Conservation (phyloP, 1,140 invertebrate species). For the Cherax destructor region DNA sequence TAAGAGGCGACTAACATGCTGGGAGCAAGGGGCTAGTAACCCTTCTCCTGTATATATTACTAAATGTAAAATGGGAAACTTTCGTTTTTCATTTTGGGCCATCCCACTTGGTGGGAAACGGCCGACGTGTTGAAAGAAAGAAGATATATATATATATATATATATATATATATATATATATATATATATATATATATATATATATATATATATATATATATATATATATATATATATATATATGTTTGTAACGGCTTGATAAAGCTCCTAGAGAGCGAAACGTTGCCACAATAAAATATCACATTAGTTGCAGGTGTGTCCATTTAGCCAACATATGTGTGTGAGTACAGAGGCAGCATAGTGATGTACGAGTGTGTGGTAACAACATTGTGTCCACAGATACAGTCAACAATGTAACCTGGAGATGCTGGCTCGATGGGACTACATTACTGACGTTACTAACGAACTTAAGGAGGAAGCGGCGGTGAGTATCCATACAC, state of each 20-base stretch:
- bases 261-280: too few species aligned
- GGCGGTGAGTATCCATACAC: constrained; percentile 35
- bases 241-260: too few species aligned
- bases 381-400: background rate
- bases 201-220: constrained; percentile 53
- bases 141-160: too few species aligned
- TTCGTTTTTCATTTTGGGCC: too few species aligned
- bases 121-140: too few species aligned
- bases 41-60: too few species aligned
- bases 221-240: constrained; percentile 51
- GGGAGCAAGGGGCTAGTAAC: too few species aligned
- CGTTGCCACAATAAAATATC: too few species aligned
- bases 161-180: constrained; percentile 40
- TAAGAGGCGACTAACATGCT: too few species aligned
- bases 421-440: constrained; percentile 48
- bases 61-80: too few species aligned
- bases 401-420: constrained; percentile 39
- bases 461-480: constrained; percentile 20
- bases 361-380: background rate
- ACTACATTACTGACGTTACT: constrained; percentile 49
- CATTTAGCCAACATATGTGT: background rate
- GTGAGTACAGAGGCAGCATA: background rate
- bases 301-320: too few species aligned
- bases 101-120: too few species aligned
- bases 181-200: constrained; percentile 52